Conservation (phyloP, 2,888 invertebrate genomes). For the Timandra comae region DNA sequence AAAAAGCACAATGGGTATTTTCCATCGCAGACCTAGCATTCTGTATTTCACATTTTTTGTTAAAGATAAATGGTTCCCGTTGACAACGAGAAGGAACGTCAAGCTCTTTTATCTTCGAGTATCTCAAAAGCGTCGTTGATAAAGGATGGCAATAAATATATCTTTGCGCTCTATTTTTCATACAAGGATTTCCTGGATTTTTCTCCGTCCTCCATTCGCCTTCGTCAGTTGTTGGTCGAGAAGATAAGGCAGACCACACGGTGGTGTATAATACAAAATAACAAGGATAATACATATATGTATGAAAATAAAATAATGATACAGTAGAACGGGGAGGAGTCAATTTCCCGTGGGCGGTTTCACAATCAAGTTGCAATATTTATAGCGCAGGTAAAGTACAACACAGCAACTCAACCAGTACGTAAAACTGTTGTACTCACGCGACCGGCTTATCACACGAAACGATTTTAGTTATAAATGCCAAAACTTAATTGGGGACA, state of each 20-base stretch:
- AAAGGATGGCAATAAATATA: conserved; percentile 5
- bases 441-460: conserved; percentile 40
- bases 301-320: conserved; percentile 30
- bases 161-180: too few relatives aligned
- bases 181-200: too few relatives aligned
- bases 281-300: conserved; percentile 9
- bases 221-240: too few relatives aligned
- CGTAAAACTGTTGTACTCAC: conserved; percentile 31
- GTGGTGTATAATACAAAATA: conserved; percentile 8
- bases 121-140: conserved; percentile 29
- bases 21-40: too few relatives aligned
- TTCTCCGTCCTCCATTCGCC: conserved; percentile 2
- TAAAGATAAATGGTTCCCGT: too few relatives aligned
- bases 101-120: conserved; percentile 34
- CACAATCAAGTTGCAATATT: conserved; percentile 43
- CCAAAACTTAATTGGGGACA: conserved; percentile 12
- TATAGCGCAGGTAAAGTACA: conserved; percentile 32
- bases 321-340: conserved; percentile 27
- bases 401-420: conserved; percentile 22
- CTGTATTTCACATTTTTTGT: too few relatives aligned
- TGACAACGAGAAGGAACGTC: conserved; percentile 34
- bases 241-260: too few relatives aligned
- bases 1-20: too few relatives aligned
- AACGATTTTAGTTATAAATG: conserved; percentile 8
- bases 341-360: conserved; percentile 44